A percentile compares a stretch with the other conserved stretches of the same genome.
Evolutionary conservation across 2,888 invertebrate species (phyloP).

Genomic region (Nudaria mundana): DNA sequence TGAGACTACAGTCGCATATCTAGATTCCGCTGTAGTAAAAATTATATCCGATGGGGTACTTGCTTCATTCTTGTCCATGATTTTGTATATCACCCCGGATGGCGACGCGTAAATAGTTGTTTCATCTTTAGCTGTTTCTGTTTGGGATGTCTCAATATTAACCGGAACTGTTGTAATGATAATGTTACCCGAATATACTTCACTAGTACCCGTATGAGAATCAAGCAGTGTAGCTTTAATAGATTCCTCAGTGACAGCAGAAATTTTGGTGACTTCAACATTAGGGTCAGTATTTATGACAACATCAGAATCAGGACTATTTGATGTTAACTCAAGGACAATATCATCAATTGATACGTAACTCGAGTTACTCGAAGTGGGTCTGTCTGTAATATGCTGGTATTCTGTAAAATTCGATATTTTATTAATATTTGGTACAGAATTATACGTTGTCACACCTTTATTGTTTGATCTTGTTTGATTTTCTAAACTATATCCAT

Average conservation of each 20-base stretch:
- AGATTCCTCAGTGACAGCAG: background rate
- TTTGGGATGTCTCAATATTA: constrained; percentile 1
- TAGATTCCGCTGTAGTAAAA: constrained; percentile 39
- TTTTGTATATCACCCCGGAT: constrained; percentile 46
- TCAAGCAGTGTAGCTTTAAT: constrained; percentile 1
- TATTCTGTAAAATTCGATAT: background rate
- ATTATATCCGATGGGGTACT: constrained; percentile 30
- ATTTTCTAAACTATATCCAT: too few species aligned
- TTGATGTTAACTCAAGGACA: background rate
- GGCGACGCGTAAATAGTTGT: constrained; percentile 18
- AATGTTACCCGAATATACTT: background rate
- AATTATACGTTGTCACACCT: too few species aligned
- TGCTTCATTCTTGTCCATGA: constrained; percentile 28
- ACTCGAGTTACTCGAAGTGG: background rate
- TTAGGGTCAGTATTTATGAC: background rate
- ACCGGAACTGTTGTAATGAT: background rate
- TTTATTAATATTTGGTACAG: background rate
- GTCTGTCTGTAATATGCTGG: background rate
- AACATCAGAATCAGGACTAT: background rate
- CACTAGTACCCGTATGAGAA: background rate
- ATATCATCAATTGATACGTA: background rate
- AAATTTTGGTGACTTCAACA: background rate
- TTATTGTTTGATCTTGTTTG: too few species aligned
- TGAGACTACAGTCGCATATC: constrained; percentile 34
- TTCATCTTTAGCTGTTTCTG: constrained; percentile 6